Conservation (phyloP, 2,113 vertebrate species). For the Galeopterus variegatus region DNA sequence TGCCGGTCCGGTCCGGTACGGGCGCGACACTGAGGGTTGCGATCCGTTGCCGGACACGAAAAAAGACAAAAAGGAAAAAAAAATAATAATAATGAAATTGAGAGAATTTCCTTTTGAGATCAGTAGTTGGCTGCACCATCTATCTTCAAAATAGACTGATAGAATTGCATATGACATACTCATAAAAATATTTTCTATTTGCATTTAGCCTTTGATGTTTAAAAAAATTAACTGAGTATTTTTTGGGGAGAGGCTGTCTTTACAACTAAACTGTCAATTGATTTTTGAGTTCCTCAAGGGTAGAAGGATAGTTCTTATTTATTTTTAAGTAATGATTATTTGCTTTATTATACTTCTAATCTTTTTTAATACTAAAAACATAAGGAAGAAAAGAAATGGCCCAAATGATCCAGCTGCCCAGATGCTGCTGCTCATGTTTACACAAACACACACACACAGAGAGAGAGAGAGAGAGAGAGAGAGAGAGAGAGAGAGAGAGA, state of each 20-base stretch:
- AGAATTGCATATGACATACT: not conserved
- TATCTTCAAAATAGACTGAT: not conserved
- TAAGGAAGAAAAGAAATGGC: constrained; percentile 29
- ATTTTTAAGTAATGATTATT: constrained; percentile 27
- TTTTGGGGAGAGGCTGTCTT: not conserved
- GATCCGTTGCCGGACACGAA: no score
- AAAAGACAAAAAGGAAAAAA: no score
- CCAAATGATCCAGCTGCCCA: not conserved
- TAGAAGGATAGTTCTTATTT: constrained; percentile 10
- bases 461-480: no score
- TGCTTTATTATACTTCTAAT: constrained; percentile 22
- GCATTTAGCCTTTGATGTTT: not conserved
- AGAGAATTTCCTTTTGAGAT: constrained; percentile 52
- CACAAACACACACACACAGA: not conserved
- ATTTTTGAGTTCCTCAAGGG: not conserved
- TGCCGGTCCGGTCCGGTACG: no score
- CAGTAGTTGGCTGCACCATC: not conserved
- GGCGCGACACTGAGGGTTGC: no score
- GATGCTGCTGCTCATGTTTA: constrained; percentile 4
- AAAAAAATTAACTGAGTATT: constrained; percentile 14
- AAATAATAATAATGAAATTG: no score
- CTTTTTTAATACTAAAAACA: constrained; percentile 15
- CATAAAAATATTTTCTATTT: not conserved
- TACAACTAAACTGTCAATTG: constrained; percentile 34
- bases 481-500: no score